These are phyloP conservation scores for Carassius carassius DNA, from an alignment of 2,113 vertebrate genomes.

Conservation along the genomic window DNA sequence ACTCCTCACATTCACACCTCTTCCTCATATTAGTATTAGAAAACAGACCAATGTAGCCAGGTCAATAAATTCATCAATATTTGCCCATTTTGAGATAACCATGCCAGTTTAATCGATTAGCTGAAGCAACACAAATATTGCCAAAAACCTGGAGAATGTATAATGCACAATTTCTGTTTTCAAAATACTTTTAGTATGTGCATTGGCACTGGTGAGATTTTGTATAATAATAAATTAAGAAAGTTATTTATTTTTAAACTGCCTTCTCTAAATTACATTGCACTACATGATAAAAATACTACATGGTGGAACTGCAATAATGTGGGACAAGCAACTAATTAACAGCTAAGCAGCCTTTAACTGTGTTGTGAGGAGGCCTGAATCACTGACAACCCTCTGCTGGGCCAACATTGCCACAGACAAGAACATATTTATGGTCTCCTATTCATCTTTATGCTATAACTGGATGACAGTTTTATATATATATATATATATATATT, in stretches of 20 bases:
- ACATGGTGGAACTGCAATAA: conserved; percentile 15
- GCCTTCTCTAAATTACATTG: neutral
- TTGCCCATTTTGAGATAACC: neutral
- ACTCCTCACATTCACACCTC: conserved; percentile 5
- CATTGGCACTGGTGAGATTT: too few species aligned
- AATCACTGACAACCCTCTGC: conserved; percentile 45
- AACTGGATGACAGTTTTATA: too few species aligned
- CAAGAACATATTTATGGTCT: conserved; percentile 32
- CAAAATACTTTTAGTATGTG: too few species aligned
- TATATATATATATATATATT: too few species aligned
- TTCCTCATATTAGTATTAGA: neutral
- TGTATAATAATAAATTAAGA: too few species aligned
- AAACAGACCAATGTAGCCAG: neutral
- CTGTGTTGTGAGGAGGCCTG: conserved; percentile 15
- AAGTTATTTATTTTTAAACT: neutral
- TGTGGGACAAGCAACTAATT: conserved; percentile 11
- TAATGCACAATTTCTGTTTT: too few species aligned
- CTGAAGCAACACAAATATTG: too few species aligned
- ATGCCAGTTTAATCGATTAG: neutral
- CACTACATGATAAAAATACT: neutral
- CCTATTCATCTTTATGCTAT: conserved; percentile 8
- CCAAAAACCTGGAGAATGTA: too few species aligned
- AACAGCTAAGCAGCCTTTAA: conserved; percentile 22
- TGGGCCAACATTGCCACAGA: conserved; percentile 24
- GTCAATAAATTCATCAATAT: neutral